Conservation (phyloP, 2,888 invertebrate genomes). For the Rhyacophila evoluta region DNA sequence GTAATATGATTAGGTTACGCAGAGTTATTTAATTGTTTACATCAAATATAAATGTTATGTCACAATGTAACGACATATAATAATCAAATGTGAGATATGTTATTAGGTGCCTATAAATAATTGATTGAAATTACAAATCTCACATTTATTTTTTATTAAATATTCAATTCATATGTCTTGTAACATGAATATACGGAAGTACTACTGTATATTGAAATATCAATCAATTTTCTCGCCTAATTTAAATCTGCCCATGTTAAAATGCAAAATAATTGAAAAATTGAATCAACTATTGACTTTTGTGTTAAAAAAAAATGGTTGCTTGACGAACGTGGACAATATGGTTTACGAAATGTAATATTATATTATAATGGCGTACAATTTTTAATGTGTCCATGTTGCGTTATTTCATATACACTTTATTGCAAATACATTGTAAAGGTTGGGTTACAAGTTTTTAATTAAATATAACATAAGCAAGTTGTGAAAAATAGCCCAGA, state of each 20-base stretch:
- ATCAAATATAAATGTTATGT: no score
- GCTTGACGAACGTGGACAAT: constrained; percentile 35
- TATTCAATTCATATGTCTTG: not conserved
- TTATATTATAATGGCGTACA: not conserved
- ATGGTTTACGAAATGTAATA: constrained; percentile 31
- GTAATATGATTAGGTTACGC: no score
- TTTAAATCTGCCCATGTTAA: constrained; percentile 6
- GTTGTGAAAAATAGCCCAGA: no score
- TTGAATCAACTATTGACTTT: not conserved
- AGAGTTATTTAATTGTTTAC: no score
- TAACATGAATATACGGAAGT: not conserved
- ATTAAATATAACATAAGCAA: no score
- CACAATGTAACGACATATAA: no score
- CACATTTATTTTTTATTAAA: no score
- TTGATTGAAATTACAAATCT: no score
- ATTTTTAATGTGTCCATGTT: constrained; percentile 28
- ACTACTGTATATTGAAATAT: constrained; percentile 31
- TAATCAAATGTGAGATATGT: no score
- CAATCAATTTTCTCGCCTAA: constrained; percentile 33
- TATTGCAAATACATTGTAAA: not conserved
- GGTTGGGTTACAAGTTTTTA: no score
- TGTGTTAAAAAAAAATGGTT: not conserved
- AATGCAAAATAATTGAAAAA: not conserved
- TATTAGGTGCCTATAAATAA: no score
- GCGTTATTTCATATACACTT: not conserved